Evolutionary conservation across 2,113 vertebrate species (phyloP).

Genomic region (Istiophorus platypterus): DNA sequence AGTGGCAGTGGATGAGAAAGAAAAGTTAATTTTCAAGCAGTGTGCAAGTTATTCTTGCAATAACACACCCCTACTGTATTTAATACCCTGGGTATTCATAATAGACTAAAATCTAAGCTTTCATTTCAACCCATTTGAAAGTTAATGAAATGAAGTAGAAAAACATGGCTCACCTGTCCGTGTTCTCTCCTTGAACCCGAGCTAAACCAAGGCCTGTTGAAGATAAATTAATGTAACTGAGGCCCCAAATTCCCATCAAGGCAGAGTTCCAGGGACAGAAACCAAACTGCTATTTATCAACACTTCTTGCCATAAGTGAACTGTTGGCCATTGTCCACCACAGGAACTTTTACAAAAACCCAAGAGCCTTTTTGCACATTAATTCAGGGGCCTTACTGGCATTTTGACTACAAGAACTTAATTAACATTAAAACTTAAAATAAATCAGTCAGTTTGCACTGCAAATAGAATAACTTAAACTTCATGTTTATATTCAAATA

Average conservation of each 20-base stretch:
- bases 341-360: slow-evolving; percentile 7
- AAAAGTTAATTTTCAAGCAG: slow-evolving; percentile 6
- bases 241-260: not conserved
- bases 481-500: not conserved
- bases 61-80: not conserved
- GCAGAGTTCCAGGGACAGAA: slow-evolving; percentile 22
- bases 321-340: not conserved
- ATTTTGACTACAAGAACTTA: not conserved
- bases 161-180: slow-evolving; percentile 89
- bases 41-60: not conserved
- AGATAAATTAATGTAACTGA: slow-evolving; percentile 62
- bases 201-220: slow-evolving; percentile 92
- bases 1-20: not conserved
- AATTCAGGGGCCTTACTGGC: too few species aligned
- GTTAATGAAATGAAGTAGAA: not conserved
- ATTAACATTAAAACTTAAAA: too few species aligned
- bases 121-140: not conserved
- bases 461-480: too few species aligned
- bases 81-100: not conserved
- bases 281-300: slow-evolving; percentile 6
- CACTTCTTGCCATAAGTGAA: not conserved
- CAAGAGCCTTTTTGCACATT: not conserved
- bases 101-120: not conserved
- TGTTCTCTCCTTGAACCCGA: slow-evolving; percentile 92
- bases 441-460: too few species aligned